Base-by-base conservation (phyloP, 2,888 invertebrate species). In the Pyrocoelia pectoralis region DNA sequence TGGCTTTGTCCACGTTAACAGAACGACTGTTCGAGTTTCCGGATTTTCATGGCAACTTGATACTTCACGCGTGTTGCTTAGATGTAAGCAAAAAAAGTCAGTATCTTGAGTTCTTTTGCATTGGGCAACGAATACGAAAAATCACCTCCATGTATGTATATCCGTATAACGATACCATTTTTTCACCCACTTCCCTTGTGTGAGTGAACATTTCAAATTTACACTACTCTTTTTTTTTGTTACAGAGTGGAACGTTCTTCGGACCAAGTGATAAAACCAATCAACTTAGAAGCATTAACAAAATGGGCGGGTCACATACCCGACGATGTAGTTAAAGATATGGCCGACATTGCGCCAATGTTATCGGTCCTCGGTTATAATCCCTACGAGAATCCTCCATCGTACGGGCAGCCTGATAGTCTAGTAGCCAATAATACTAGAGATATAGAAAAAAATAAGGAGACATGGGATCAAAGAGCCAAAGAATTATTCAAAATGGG, bases 241-340 rank as follows among this genome's bases (percentile, higher is more conserved):
- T 82, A 57, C 85, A 97, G 97, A 83, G 95, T 96, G 80, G 98
- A 98, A 84, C 89, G 97, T 66, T 97, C 97, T 50, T 97, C 97
- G 68, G 98, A 98, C 86, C 98, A 98, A 87, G 97, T 99, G 74
- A 95, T 98, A 81, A 97, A 98, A 77, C 97, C 98, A 10, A 93
- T 99, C 65, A 98, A 99, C 85, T 85, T 95, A 77, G 98, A 98
- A 83, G 98, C 98, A 50, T 86, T 98, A 68, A 88, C 89, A 75
- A 95, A 94, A 84, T 95, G 95, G 95, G 94, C 94, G 71, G 94
- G 93, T 61, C 88, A 92, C 79, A 88, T 95, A 78, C 95, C 95
- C 75, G 88, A 89, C 17, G 97, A 98, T 83, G 97, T 98, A 65
- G 89, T 96, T 68, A 87, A 88, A 67, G 95, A 97, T 80, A 95